Percentiles rank a stretch among this genome's conserved stretches.
phyloP scores from a whole-genome alignment of 2,797 vertebrate genomes.

The Sebastes trivittatus region DNA sequence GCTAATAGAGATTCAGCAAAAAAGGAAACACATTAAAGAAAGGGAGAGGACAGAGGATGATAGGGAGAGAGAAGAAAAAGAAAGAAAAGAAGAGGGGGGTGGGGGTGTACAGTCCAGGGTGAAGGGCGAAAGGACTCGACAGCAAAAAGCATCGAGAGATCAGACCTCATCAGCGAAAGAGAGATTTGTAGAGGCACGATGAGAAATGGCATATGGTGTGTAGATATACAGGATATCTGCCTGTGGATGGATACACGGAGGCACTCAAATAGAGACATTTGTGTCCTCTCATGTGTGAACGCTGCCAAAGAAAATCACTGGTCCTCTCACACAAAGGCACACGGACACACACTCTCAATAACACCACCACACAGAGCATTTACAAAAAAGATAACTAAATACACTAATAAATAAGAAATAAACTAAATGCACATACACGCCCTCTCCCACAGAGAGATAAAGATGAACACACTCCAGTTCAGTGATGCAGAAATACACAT shows the following conservation, averaged over 20 bases:
- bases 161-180: constrained; percentile 27
- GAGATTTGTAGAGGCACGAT: constrained; percentile 11
- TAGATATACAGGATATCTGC: neutral
- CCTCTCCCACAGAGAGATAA: neutral
- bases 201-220: constrained; percentile 12
- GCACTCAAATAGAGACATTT: neutral
- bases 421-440: neutral
- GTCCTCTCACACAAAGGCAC: neutral
- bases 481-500: neutral
- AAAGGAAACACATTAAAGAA: constrained; percentile 14
- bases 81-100: neutral
- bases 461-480: neutral
- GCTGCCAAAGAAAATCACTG: constrained; percentile 21
- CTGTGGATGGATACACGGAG: constrained; percentile 2
- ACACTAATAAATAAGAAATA: neutral
- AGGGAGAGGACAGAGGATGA: neutral
- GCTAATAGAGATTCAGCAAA: constrained; percentile 9
- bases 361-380: neutral
- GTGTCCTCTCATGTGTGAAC: constrained; percentile 18
- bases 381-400: neutral
- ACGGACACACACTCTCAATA: neutral
- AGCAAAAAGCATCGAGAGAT: constrained; percentile 40
- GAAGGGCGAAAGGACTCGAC: constrained; percentile 43
- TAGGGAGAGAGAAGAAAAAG: neutral
- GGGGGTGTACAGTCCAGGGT: neutral